Evolutionary conservation across 2,797 vertebrate genomes (phyloP).

Genomic region (Peromyscus eremicus): DNA sequence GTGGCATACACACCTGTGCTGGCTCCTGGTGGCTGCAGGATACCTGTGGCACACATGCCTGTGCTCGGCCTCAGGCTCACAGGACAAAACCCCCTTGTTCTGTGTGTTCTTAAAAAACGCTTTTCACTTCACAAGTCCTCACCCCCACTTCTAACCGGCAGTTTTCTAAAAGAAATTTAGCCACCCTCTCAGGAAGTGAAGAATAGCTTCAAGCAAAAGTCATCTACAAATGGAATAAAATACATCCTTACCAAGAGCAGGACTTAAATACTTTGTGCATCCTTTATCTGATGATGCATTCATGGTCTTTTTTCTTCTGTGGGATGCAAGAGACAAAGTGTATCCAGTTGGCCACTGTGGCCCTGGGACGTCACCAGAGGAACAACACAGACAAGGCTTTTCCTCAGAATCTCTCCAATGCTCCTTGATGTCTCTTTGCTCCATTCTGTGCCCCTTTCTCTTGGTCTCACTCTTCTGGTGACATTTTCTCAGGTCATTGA

Average conservation of each 20-base stretch:
- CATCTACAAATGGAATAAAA: constrained; percentile 57
- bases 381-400: neutral
- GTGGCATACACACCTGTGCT: neutral
- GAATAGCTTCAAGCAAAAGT: constrained; percentile 62
- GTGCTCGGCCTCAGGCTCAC: neutral
- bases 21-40: constrained; percentile 37
- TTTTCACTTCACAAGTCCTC: neutral
- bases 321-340: neutral
- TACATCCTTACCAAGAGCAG: constrained; percentile 4
- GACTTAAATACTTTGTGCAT: neutral
- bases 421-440: neutral
- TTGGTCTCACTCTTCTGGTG: neutral
- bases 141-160: constrained; percentile 21
- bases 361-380: neutral
- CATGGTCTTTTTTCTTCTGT: neutral
- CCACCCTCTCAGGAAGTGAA: constrained; percentile 46
- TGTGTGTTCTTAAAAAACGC: neutral
- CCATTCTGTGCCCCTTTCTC: neutral
- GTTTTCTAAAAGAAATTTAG: constrained; percentile 52
- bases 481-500: neutral
- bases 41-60: neutral
- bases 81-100: constrained; percentile 51
- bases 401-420: neutral
- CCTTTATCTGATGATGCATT: neutral
- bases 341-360: neutral